Evolutionary conservation across 2,888 invertebrate genomes (phyloP).

Genomic region (Cartodere bifasciata): DNA sequence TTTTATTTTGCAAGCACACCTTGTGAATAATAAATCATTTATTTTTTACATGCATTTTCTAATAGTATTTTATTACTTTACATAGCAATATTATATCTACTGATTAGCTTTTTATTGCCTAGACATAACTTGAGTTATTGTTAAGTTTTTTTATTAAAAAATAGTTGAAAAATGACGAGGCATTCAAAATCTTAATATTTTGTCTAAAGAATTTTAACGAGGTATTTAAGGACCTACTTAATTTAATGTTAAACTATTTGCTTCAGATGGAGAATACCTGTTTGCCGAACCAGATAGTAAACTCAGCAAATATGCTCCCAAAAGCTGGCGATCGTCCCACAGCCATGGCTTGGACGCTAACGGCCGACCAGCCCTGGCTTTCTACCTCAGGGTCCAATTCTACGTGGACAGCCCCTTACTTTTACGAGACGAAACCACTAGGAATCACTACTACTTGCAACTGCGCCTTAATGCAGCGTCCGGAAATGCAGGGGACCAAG

Average conservation of each 20-base stretch:
- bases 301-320: conserved; percentile 91
- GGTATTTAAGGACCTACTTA: no score
- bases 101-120: no score
- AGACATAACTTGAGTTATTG: no score
- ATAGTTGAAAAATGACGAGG: no score
- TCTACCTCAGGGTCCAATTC: conserved; percentile 86
- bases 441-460: conserved; percentile 91
- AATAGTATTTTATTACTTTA: no score
- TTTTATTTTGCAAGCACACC: no score
- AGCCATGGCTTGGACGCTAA: conserved; percentile 83
- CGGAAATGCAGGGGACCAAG: conserved; percentile 51
- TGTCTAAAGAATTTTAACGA: no score
- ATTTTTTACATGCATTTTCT: no score
- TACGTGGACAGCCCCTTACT: conserved; percentile 87
- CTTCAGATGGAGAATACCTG: conserved; percentile 89
- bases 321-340: conserved; percentile 90
- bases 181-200: no score
- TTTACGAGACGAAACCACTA: conserved; percentile 79
- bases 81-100: no score
- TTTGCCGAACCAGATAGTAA: conserved; percentile 93
- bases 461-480: conserved; percentile 75
- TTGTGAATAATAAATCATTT: no score
- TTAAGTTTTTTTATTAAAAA: no score
- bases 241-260: conserved; percentile 20
- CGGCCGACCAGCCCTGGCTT: conserved; percentile 76